Conservation (phyloP, 2,797 vertebrate species). For the Sphenopsis melanotis region DNA sequence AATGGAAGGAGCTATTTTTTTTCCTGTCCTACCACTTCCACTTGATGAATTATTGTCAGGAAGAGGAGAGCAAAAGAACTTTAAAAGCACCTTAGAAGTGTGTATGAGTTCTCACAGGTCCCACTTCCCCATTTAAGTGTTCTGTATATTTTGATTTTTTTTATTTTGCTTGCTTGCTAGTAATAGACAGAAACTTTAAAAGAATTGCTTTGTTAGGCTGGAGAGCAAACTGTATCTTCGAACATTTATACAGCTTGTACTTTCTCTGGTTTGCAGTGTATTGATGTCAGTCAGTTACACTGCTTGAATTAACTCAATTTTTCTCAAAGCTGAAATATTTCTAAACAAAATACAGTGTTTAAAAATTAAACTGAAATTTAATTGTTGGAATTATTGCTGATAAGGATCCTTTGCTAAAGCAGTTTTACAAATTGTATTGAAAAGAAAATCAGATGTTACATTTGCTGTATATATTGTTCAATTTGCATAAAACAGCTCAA, state of each 20-base stretch:
- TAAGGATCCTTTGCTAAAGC: background rate
- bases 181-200: background rate
- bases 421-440: background rate
- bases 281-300: background rate
- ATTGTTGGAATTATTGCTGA: background rate
- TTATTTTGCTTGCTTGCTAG: background rate
- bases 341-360: background rate
- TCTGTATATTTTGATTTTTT: background rate
- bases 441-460: background rate
- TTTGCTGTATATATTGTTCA: background rate
- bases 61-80: background rate
- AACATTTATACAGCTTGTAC: background rate
- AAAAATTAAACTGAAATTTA: background rate
- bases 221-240: background rate
- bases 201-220: background rate
- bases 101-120: background rate
- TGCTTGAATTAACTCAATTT: background rate
- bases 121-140: background rate
- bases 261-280: background rate
- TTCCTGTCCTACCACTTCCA: background rate
- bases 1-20: background rate
- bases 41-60: background rate
- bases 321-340: background rate
- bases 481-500: background rate
- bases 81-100: background rate